Percentiles rank a stretch among this genome's conserved stretches.
Evolutionary conservation across 1,140 invertebrate genomes (phyloP).

Genomic region (Campoletis sonorensis): DNA sequence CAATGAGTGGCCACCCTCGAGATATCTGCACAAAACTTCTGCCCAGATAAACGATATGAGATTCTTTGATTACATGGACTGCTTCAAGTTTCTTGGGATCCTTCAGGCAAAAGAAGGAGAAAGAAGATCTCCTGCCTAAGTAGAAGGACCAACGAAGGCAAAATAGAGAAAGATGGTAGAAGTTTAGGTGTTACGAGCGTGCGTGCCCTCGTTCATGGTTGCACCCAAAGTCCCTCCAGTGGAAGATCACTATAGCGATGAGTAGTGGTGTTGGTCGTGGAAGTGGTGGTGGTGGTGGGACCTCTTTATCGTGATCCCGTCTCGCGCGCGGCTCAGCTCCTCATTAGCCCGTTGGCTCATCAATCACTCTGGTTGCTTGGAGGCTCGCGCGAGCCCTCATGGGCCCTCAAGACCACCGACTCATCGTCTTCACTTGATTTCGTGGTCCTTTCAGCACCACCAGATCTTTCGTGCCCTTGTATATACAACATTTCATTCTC

Average conservation of each 20-base stretch:
- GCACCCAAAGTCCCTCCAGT: background rate
- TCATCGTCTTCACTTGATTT: slow-evolving; percentile 44
- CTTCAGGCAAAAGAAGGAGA: slow-evolving; percentile 7
- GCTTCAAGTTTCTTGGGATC: background rate
- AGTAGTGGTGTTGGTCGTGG: slow-evolving; percentile 68
- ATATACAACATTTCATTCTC: background rate
- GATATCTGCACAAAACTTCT: background rate
- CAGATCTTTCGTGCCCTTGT: slow-evolving; percentile 6
- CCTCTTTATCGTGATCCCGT: slow-evolving; percentile 76
- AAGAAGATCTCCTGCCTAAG: background rate
- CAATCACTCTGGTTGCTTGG: slow-evolving; percentile 75
- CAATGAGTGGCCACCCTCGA: too few species aligned
- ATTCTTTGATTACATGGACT: background rate
- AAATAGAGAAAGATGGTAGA: slow-evolving; percentile 14
- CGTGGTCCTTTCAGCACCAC: slow-evolving; percentile 30
- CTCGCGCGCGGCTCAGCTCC: slow-evolving; percentile 74
- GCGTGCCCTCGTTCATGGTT: slow-evolving; percentile 50
- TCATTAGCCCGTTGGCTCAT: slow-evolving; percentile 75
- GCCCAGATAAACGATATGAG: slow-evolving; percentile 10
- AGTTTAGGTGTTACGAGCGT: slow-evolving; percentile 57
- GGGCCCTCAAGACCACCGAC: slow-evolving; percentile 52
- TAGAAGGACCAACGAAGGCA: slow-evolving; percentile 24
- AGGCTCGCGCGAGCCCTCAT: slow-evolving; percentile 31
- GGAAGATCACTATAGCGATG: slow-evolving; percentile 52
- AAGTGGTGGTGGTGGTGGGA: slow-evolving; percentile 69